Evolutionary conservation across 1,140 invertebrate genomes (phyloP).

Genomic region (Leptinotarsa defecta): DNA sequence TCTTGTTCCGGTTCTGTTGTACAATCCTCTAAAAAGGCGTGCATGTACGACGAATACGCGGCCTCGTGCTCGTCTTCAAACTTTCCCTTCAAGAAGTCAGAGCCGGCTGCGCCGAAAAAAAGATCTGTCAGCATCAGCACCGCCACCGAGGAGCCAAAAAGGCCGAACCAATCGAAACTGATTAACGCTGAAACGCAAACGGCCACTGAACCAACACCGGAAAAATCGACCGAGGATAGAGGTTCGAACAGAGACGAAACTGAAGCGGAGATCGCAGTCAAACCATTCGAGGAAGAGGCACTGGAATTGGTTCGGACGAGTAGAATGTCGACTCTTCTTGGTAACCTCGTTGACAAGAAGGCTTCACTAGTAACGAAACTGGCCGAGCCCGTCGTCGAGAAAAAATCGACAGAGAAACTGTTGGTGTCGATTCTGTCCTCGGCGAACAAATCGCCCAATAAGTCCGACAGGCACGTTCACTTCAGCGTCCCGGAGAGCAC

Average conservation of each 20-base stretch:
- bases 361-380: slow-evolving; percentile 24
- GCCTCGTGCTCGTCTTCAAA: slow-evolving; percentile 46
- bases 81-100: slow-evolving; percentile 35
- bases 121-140: slow-evolving; percentile 41
- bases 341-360: slow-evolving; percentile 42
- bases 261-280: slow-evolving; percentile 24
- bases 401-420: slow-evolving; percentile 27
- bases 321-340: slow-evolving; percentile 42
- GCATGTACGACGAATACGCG: slow-evolving; percentile 43
- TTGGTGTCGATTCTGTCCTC: slow-evolving; percentile 42
- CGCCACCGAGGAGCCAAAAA: slow-evolving; percentile 36
- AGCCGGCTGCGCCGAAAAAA: slow-evolving; percentile 31
- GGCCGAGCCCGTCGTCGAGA: slow-evolving; percentile 10
- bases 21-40: slow-evolving; percentile 39
- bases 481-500: slow-evolving; percentile 37
- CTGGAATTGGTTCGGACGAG: slow-evolving; percentile 45
- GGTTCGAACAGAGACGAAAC: slow-evolving; percentile 21
- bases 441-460: slow-evolving; percentile 36
- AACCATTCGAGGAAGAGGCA: slow-evolving; percentile 47
- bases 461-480: slow-evolving; percentile 46
- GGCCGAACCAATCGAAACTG: slow-evolving; percentile 38
- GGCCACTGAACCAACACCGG: background rate
- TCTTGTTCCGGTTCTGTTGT: slow-evolving; percentile 18
- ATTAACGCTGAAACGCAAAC: slow-evolving; percentile 48
- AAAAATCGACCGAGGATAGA: background rate